Evolutionary conservation across 2,113 vertebrate species (phyloP).

Genomic region (Ptyas mucosa): DNA sequence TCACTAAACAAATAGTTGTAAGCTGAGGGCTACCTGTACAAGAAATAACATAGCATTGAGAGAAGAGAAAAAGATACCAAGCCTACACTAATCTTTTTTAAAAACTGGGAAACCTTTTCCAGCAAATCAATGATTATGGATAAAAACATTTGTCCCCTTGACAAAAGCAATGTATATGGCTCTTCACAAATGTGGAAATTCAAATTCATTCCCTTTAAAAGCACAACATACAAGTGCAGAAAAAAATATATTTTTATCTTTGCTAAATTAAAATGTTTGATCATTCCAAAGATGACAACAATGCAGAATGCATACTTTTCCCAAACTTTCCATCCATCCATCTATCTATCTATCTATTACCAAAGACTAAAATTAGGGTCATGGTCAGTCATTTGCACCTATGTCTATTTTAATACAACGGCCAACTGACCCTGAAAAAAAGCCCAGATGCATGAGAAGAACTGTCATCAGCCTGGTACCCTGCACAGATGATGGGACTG

Average conservation of each 20-base stretch:
- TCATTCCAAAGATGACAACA: not conserved
- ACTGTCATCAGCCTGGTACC: too few species aligned
- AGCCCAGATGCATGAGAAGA: not conserved
- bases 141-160: not conserved
- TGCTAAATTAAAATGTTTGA: not conserved
- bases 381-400: fast-evolving
- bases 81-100: not conserved
- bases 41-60: not conserved
- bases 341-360: too few species aligned
- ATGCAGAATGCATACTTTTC: not conserved
- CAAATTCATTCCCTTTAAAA: not conserved
- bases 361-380: not conserved
- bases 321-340: too few species aligned
- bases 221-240: not conserved
- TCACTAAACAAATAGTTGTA: too few species aligned
- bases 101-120: not conserved
- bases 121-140: not conserved
- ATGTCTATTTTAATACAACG: fast-evolving
- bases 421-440: not conserved
- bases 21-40: too few species aligned
- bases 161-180: not conserved
- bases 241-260: not conserved
- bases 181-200: not conserved
- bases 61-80: not conserved
- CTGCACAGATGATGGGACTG: too few species aligned